Evolutionary conservation across 30 jellyfish, hydroid and myxozoan species (phyloP), one percentile per base, ranked within the genome.

Genomic region (Rhopilema esculentum): DNA sequence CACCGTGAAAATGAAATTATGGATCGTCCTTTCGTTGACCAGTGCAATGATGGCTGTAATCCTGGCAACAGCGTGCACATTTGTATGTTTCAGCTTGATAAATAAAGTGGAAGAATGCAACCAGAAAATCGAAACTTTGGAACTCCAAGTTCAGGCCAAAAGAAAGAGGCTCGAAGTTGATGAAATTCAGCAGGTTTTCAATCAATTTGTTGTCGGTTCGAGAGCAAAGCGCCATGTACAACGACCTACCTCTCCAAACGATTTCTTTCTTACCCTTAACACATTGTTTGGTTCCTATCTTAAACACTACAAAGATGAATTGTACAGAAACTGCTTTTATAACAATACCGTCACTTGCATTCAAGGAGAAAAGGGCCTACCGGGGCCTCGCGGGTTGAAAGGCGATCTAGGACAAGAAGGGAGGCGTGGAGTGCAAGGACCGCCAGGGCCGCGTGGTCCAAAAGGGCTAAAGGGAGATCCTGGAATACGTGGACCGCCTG

Each of bases 401-500:
- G 90, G 90, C 19, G 74, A 33, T n/a, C 66, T 25, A 0, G 90
- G 90, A 32, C 81, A 80, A 27, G 32, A 8, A 27, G 90, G 90
- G 20, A 26, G 33, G 30, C 90, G 90, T 22, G 90, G 90, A 25
- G 23, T 19, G 1, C 29, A 0, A 1, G 90, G 90, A 23, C 90
- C 82, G 12, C 27, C 16, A 63, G 90, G 90, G 6, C 28, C 62
- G 27, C 61, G 27, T 19, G 90, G 90, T 18, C 40, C 19, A 19
- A 31, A n/a, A 27, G 90, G 90, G 27, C 18, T 22, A 69, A 65
- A 68, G 68, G 90, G 90, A 22, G 68, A 40, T 23, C 66, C 82
- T 15, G 90, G 90, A 4, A 67, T 52, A 51, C 75, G 90, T 63
- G 90, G 90, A 19, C 82, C 69, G n/a, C 90, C 82, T 16, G 90